phyloP scores from a whole-genome alignment of 2,888 invertebrate genomes.

The Polydrusus pterygomalis region DNA sequence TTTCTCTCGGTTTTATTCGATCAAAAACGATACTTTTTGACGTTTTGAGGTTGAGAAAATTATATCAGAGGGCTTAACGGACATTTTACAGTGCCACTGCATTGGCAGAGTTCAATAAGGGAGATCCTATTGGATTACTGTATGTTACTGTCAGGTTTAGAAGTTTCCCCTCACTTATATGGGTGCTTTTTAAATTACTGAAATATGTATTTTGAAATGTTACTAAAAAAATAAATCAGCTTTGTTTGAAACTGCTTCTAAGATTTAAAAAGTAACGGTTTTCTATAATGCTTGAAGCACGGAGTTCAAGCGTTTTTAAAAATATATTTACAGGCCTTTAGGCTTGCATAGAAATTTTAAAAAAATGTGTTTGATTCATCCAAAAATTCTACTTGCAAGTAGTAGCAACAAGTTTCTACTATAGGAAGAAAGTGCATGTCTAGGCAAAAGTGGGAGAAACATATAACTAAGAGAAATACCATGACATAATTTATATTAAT shows the following conservation, averaged over 20 bases:
- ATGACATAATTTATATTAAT: too few species aligned
- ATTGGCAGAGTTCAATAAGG: constrained; percentile 33
- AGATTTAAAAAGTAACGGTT: too few species aligned
- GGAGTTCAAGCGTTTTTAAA: too few species aligned
- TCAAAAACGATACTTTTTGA: constrained; percentile 60
- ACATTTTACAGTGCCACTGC: constrained; percentile 40
- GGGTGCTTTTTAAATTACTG: constrained; percentile 14
- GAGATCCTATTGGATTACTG: constrained; percentile 23
- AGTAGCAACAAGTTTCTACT: too few species aligned
- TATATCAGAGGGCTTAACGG: constrained; percentile 40
- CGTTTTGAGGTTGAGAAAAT: constrained; percentile 56
- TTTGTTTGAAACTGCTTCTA: not conserved
- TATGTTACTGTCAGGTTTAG: constrained; percentile 30
- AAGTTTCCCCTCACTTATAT: not conserved
- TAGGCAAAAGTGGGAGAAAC: too few species aligned
- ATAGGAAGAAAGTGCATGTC: too few species aligned
- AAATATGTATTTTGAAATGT: constrained; percentile 13
- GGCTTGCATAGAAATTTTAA: too few species aligned
- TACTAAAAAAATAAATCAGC: not conserved
- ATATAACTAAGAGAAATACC: too few species aligned
- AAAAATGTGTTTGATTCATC: too few species aligned
- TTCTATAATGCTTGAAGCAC: too few species aligned
- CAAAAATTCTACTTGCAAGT: too few species aligned
- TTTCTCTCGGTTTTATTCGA: constrained; percentile 56
- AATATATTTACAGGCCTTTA: too few species aligned